A percentile compares a stretch with the other conserved stretches of the same genome.
phyloP scores from a whole-genome alignment of 2,888 invertebrate genomes.

The Drosophila acutilabella region DNA sequence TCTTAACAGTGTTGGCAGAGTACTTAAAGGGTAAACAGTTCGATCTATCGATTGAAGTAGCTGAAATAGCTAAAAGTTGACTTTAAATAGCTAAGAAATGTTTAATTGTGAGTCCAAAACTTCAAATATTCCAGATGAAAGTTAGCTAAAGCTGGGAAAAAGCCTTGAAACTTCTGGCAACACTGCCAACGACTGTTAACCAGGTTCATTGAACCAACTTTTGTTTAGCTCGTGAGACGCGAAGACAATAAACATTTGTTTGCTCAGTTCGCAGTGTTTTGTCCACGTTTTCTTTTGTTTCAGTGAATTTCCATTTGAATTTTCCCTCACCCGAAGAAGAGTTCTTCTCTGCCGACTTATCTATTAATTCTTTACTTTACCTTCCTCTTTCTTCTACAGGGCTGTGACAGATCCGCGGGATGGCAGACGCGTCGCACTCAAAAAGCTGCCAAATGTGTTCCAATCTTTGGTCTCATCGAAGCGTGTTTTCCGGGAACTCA shows the following conservation, averaged over 20 bases:
- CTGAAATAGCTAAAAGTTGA: no score
- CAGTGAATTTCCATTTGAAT: constrained; percentile 32
- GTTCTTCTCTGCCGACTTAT: neutral
- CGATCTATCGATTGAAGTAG: no score
- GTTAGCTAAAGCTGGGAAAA: no score
- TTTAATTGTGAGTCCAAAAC: no score
- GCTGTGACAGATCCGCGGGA: constrained; percentile 99
- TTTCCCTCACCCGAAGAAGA: neutral
- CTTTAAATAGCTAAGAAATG: no score
- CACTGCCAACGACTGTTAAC: neutral
- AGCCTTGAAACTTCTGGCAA: neutral
- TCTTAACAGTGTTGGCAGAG: constrained; percentile 4
- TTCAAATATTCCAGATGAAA: no score
- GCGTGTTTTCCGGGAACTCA: constrained; percentile 98
- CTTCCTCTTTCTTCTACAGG: constrained; percentile 87
- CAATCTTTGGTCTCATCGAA: constrained; percentile 99
- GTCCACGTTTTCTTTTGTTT: constrained; percentile 54
- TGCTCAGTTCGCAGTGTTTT: constrained; percentile 32
- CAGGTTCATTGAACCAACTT: constrained; percentile 64
- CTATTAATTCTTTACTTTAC: constrained; percentile 2
- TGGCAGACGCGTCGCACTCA: constrained; percentile 98
- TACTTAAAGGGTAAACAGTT: no score
- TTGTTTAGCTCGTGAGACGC: constrained; percentile 22
- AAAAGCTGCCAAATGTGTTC: constrained; percentile 99
- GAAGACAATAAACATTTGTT: constrained; percentile 48